These are phyloP conservation scores for Xanthostigma xanthostigma DNA, from an alignment of 2,888 invertebrate genomes.

Conservation along the genomic window DNA sequence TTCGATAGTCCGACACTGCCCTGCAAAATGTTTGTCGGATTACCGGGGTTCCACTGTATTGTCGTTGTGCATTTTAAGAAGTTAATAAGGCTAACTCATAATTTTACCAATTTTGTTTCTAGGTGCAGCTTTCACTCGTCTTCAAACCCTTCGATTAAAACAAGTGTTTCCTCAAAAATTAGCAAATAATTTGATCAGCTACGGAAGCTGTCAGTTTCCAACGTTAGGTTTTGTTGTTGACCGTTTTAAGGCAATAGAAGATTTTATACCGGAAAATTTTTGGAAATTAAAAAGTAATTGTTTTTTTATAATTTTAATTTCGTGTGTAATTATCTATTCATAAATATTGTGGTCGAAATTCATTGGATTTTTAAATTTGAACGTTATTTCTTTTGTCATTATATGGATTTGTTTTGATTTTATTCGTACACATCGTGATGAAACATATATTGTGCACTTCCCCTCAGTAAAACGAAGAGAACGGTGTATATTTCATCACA, in stretches of 20 bases:
- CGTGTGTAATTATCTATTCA: background rate
- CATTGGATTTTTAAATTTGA: too few relatives aligned
- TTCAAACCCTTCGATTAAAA: constrained; percentile 84
- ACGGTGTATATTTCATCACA: too few relatives aligned
- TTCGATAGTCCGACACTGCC: too few relatives aligned
- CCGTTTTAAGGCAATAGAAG: constrained; percentile 79
- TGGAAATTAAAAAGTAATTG: constrained; percentile 80
- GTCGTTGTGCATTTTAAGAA: background rate
- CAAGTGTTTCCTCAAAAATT: constrained; percentile 61
- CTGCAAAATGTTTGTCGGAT: too few relatives aligned
- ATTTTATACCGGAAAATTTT: constrained; percentile 83
- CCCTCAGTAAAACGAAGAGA: too few relatives aligned
- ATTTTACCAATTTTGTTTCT: constrained; percentile 8
- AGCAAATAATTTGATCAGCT: constrained; percentile 75
- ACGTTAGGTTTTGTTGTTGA: constrained; percentile 99
- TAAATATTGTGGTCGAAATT: too few relatives aligned
- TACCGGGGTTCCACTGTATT: too few relatives aligned
- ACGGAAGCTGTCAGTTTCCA: constrained; percentile 98
- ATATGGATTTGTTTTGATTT: too few relatives aligned
- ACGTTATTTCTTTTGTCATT: too few relatives aligned
- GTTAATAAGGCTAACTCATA: background rate
- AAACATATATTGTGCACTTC: too few relatives aligned
- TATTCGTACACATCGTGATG: too few relatives aligned
- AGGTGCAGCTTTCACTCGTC: constrained; percentile 95
- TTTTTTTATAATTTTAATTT: background rate